These are phyloP conservation scores for Eurosta solidaginis DNA, from an alignment of 1,140 invertebrate genomes.

Conservation along the genomic window DNA sequence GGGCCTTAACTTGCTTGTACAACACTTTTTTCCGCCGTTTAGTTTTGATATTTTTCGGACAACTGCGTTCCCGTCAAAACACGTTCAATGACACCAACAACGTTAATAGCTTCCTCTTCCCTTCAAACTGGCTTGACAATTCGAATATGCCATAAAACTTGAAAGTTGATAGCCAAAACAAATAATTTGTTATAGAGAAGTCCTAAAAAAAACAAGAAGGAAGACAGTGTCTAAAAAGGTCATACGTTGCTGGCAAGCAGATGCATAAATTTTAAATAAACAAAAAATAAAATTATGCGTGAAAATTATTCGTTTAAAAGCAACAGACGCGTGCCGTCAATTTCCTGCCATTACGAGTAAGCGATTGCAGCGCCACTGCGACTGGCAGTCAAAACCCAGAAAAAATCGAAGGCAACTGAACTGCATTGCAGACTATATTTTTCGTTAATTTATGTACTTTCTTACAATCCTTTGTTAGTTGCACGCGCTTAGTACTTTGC, in stretches of 20 bases:
- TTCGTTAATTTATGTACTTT: background rate
- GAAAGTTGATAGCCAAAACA: background rate
- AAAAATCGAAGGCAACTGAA: background rate
- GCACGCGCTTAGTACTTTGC: background rate
- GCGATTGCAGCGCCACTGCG: background rate
- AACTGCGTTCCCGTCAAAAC: background rate
- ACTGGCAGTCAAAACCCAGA: background rate
- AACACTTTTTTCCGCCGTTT: background rate
- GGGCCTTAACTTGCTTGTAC: background rate
- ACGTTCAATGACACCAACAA: constrained; percentile 18
- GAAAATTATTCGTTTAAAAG: background rate
- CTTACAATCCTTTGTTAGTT: background rate
- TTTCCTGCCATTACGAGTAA: constrained; percentile 24
- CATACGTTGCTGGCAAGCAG: background rate
- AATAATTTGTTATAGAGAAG: too few species aligned
- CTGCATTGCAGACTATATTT: too few species aligned
- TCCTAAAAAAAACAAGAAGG: background rate
- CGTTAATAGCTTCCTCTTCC: constrained; percentile 16
- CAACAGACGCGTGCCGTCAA: background rate
- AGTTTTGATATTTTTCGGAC: background rate
- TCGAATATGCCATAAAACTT: background rate
- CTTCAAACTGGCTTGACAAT: background rate
- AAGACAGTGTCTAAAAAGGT: constrained; percentile 14
- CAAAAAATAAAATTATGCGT: background rate
- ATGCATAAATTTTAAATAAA: background rate